Percentiles rank a stretch among this genome's conserved stretches.
phyloP scores from a whole-genome alignment of 1,140 invertebrate species.

The Leptonema lineaticorne region DNA sequence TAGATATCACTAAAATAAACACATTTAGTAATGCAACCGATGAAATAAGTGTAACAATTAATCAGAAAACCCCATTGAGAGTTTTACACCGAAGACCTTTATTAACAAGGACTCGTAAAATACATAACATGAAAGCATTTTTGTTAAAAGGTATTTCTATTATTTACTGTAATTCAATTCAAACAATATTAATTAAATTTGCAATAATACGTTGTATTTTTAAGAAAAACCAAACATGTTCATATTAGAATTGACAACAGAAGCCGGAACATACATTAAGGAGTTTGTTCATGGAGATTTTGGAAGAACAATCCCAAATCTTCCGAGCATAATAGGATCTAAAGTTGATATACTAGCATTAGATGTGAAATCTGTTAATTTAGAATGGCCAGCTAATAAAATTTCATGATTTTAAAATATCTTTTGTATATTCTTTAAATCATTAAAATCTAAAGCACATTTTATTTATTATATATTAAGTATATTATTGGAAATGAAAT shows the following conservation, averaged over 20 bases:
- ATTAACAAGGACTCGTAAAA: slow-evolving; percentile 61
- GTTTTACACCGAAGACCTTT: slow-evolving; percentile 82
- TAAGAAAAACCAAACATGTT: slow-evolving; percentile 59
- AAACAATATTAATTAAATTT: slow-evolving; percentile 3
- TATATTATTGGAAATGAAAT: too few species aligned
- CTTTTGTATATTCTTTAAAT: too few species aligned
- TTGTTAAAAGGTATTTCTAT: slow-evolving; percentile 47
- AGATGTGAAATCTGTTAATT: slow-evolving; percentile 67
- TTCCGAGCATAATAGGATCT: slow-evolving; percentile 60
- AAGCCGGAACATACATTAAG: slow-evolving; percentile 96
- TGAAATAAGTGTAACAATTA: slow-evolving; percentile 54
- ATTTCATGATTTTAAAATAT: not conserved
- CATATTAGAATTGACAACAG: slow-evolving; percentile 72
- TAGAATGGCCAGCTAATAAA: slow-evolving; percentile 60
- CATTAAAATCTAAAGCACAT: too few species aligned
- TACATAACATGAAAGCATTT: slow-evolving; percentile 63
- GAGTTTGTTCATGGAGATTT: slow-evolving; percentile 97
- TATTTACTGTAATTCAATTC: not conserved
- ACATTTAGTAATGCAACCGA: slow-evolving; percentile 45
- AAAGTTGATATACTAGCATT: slow-evolving; percentile 76
- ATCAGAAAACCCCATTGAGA: slow-evolving; percentile 80
- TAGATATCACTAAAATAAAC: slow-evolving; percentile 60
- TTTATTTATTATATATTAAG: too few species aligned
- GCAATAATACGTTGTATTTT: slow-evolving; percentile 39
- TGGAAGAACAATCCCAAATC: slow-evolving; percentile 77